Evolutionary conservation across 2,797 vertebrate genomes (phyloP).

Genomic region (Eidolon dupreanum): DNA sequence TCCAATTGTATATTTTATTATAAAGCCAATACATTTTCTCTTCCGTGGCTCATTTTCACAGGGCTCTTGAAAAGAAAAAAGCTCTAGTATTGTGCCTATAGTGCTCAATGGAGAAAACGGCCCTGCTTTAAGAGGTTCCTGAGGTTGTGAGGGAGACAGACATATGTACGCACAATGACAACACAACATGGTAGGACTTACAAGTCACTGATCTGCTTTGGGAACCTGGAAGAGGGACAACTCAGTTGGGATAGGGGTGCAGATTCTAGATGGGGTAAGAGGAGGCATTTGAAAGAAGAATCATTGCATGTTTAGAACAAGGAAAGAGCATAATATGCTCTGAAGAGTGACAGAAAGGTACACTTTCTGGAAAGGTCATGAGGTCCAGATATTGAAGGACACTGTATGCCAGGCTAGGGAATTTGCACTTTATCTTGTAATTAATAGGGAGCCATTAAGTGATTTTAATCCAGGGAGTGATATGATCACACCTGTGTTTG

Average conservation of each 20-base stretch:
- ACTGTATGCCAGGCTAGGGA: constrained; percentile 17
- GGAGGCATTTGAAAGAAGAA: not conserved
- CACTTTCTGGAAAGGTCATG: constrained; percentile 30
- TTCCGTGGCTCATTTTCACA: not conserved
- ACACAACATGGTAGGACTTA: not conserved
- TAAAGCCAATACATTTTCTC: not conserved
- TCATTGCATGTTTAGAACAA: not conserved
- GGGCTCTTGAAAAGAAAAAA: not conserved
- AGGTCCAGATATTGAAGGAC: constrained; percentile 40
- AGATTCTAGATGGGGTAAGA: not conserved
- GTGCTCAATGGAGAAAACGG: not conserved
- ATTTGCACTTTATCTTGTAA: constrained; percentile 69
- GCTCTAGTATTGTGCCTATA: not conserved
- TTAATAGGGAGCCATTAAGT: constrained; percentile 63
- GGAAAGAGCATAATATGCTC: not conserved
- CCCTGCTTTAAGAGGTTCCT: not conserved
- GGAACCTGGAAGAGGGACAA: not conserved
- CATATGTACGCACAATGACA: rapidly evolving
- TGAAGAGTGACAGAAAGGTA: not conserved
- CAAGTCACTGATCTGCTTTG: not conserved
- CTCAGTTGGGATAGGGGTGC: rapidly evolving
- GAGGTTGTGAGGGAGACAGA: not conserved
- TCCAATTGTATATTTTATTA: not conserved
- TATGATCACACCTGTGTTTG: constrained; percentile 26
- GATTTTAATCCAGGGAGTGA: constrained; percentile 63